A percentile compares a stretch with the other conserved stretches of the same genome.
Evolutionary conservation across 2,888 invertebrate species (phyloP).

Genomic region (Pomacea canaliculata): DNA sequence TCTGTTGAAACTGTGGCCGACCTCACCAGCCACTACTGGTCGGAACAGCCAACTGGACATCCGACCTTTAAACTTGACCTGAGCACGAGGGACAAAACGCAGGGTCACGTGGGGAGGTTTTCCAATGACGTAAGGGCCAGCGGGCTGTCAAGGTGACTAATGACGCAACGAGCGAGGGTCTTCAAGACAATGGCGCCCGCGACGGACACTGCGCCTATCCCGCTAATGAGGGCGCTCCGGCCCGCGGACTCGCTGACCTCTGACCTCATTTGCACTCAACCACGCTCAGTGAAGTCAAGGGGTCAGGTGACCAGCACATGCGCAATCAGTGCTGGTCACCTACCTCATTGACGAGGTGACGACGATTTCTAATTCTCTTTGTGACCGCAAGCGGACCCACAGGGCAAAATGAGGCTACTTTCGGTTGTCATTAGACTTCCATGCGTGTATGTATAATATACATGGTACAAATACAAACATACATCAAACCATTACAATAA

Average conservation of each 20-base stretch:
- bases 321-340: too few species aligned
- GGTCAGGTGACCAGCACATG: background rate
- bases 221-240: background rate
- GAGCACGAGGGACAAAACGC: background rate
- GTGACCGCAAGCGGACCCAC: too few species aligned
- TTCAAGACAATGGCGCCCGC: background rate
- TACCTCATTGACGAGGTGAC: too few species aligned
- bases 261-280: background rate
- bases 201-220: background rate
- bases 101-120: background rate
- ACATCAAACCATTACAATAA: too few species aligned
- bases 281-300: background rate
- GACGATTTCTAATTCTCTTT: too few species aligned
- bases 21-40: too few species aligned
- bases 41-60: too few species aligned
- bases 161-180: slow-evolving; percentile 5
- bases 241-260: background rate
- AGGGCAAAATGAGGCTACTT: background rate
- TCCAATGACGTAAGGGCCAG: background rate
- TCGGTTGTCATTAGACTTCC: too few species aligned
- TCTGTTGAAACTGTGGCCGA: too few species aligned
- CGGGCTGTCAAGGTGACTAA: slow-evolving; percentile 13
- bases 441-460: too few species aligned
- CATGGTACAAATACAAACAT: too few species aligned
- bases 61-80: too few species aligned